These are phyloP conservation scores for Epinephelus moara DNA, from an alignment of 2,113 vertebrate species.

Conservation along the genomic window DNA sequence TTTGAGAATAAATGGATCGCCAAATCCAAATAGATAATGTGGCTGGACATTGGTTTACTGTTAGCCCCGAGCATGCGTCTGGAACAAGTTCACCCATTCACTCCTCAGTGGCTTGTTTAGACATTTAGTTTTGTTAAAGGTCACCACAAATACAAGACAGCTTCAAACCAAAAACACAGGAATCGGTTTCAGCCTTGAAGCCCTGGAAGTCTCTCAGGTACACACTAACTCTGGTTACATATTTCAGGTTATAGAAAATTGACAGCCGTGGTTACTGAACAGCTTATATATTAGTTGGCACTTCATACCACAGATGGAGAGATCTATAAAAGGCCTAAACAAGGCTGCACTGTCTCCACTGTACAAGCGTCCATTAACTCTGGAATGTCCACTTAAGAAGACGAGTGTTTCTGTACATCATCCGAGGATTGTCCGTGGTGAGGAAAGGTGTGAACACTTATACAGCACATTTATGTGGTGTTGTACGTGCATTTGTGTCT, in stretches of 20 bases:
- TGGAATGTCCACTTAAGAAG: conserved; percentile 35
- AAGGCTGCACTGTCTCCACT: background rate
- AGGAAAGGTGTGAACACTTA: conserved; percentile 59
- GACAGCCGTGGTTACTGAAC: background rate
- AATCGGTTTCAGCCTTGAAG: background rate
- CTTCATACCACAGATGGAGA: too few species aligned
- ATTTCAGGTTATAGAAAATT: background rate
- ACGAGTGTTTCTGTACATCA: conserved; percentile 21
- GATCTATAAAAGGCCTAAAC: conserved; percentile 18
- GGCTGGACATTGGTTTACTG: too few species aligned
- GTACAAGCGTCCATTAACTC: conserved; percentile 32
- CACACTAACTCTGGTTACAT: background rate
- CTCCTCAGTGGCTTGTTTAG: too few species aligned
- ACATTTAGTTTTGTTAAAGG: too few species aligned
- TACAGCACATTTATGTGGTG: background rate
- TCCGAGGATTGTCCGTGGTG: background rate
- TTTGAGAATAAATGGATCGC: too few species aligned
- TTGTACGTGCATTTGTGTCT: background rate
- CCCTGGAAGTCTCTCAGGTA: too few species aligned
- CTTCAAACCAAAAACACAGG: background rate
- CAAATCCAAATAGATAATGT: too few species aligned
- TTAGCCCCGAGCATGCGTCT: too few species aligned
- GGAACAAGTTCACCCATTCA: too few species aligned
- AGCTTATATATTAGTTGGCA: background rate
- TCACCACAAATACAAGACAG: background rate